Evolutionary conservation across 2,797 vertebrate genomes (phyloP).

Genomic region (Phrynocephalus forsythii): DNA sequence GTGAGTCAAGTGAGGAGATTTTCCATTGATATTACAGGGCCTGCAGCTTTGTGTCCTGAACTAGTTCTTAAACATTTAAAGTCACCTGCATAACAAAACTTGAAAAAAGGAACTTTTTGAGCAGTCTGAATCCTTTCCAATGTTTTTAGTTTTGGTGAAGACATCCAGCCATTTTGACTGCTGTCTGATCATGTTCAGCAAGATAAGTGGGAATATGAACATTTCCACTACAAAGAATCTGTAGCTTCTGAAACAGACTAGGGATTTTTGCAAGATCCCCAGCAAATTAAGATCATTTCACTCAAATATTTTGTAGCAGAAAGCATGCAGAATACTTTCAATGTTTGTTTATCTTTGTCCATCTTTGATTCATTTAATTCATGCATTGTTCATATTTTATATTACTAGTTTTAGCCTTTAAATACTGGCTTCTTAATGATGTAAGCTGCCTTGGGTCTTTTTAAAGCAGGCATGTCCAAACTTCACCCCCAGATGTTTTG

Average conservation of each 20-base stretch:
- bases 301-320: conserved; percentile 1
- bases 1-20: background rate
- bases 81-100: background rate
- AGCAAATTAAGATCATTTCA: background rate
- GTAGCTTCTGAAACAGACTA: too few relatives aligned
- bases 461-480: too few relatives aligned
- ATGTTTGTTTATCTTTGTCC: background rate
- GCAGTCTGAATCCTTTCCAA: background rate
- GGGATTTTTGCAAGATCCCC: too few relatives aligned
- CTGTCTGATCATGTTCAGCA: background rate
- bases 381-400: too few relatives aligned
- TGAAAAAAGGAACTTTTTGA: background rate
- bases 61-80: background rate
- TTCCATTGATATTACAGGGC: background rate
- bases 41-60: background rate
- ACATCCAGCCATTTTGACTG: background rate
- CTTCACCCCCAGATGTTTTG: too few relatives aligned
- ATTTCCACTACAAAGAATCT: too few relatives aligned
- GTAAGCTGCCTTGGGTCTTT: too few relatives aligned
- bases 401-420: too few relatives aligned
- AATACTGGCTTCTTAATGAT: too few relatives aligned
- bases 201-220: background rate
- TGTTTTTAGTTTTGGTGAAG: background rate
- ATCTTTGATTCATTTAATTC: background rate
- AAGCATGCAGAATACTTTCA: background rate